These are phyloP conservation scores for Entelurus aequoreus DNA, from an alignment of 2,113 vertebrate genomes.

Conservation along the genomic window DNA sequence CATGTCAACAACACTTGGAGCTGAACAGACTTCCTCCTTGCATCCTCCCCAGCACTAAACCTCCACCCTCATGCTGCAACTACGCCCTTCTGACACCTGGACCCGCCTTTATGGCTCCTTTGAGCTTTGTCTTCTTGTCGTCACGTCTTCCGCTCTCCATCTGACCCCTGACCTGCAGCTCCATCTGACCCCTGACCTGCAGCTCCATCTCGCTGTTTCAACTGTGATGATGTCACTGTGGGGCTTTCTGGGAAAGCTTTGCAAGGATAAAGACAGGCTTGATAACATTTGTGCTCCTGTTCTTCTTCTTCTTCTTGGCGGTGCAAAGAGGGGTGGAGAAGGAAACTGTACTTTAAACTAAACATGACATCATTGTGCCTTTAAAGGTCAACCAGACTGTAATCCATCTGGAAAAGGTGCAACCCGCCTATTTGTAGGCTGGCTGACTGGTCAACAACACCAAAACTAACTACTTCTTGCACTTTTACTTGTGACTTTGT, in stretches of 20 bases:
- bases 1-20: slow-evolving; percentile 51
- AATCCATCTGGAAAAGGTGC: too few relatives aligned
- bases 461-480: too few relatives aligned
- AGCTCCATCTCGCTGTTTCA: slow-evolving; percentile 38
- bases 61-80: background rate
- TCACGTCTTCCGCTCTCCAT: background rate
- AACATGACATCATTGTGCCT: background rate
- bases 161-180: too few relatives aligned
- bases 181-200: slow-evolving; percentile 4
- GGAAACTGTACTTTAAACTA: slow-evolving; percentile 32
- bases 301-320: slow-evolving; percentile 23
- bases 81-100: slow-evolving; percentile 12
- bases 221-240: slow-evolving; percentile 17
- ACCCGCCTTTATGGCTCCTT: slow-evolving; percentile 11
- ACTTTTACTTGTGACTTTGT: too few relatives aligned
- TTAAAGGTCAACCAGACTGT: background rate
- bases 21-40: slow-evolving; percentile 47
- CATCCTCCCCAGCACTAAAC: slow-evolving; percentile 5
- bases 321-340: slow-evolving; percentile 9
- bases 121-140: slow-evolving; percentile 12
- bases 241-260: slow-evolving; percentile 45
- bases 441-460: too few relatives aligned
- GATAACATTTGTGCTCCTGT: slow-evolving; percentile 57
- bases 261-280: slow-evolving; percentile 46
- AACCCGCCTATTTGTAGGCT: too few relatives aligned